Evolutionary conservation across 2,888 invertebrate species (phyloP).

Genomic region (Apotomis capreana): DNA sequence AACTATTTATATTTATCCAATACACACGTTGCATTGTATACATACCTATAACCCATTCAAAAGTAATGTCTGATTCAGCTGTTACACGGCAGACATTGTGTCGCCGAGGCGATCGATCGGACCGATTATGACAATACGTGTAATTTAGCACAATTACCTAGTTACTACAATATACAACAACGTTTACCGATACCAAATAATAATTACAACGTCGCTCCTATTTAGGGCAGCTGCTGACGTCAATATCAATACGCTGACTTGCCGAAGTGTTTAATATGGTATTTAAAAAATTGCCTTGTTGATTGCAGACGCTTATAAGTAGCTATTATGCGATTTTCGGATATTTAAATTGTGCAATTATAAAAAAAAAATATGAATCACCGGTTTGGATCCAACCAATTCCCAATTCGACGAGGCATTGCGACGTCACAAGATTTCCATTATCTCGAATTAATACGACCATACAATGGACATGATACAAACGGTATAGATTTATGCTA

Average conservation of each 20-base stretch:
- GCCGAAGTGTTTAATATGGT: conserved; percentile 10
- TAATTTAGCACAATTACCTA: conserved; percentile 23
- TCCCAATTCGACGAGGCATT: too few species aligned
- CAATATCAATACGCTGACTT: conserved; percentile 7
- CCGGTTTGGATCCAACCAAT: too few species aligned
- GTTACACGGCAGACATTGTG: conserved; percentile 13
- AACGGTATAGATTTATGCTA: too few species aligned
- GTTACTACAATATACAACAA: neutral
- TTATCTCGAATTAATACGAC: too few species aligned
- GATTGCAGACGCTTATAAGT: neutral
- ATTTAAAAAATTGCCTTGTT: neutral
- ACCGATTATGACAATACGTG: conserved; percentile 16
- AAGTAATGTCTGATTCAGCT: neutral
- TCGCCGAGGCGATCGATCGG: conserved; percentile 18
- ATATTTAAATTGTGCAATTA: too few species aligned
- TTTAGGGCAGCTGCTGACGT: conserved; percentile 33
- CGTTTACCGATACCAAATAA: conserved; percentile 9
- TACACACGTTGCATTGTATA: neutral
- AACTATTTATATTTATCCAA: neutral
- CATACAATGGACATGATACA: too few species aligned
- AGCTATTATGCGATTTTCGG: neutral
- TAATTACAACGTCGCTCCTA: conserved; percentile 2
- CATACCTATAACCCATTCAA: neutral
- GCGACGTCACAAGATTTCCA: too few species aligned
- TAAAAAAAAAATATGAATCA: too few species aligned